Evolutionary conservation across 2,888 invertebrate genomes (phyloP).

Genomic region (Chrysolina oricalcia): DNA sequence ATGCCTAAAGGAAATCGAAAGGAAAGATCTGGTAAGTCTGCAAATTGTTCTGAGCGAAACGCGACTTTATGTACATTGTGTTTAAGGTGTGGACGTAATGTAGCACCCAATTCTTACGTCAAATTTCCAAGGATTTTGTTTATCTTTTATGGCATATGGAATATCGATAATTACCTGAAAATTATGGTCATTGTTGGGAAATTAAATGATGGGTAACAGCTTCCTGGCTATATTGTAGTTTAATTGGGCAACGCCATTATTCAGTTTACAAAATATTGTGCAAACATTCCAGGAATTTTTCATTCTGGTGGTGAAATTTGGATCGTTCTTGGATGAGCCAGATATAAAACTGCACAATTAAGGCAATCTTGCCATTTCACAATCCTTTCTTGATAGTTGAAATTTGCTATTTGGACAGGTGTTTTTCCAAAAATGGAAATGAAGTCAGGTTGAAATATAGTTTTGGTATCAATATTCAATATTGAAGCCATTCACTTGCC

Average conservation of each 20-base stretch:
- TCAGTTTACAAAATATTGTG: too few relatives aligned
- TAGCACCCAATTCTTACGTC: conserved; percentile 39
- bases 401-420: too few relatives aligned
- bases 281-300: too few relatives aligned
- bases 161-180: conserved; percentile 1
- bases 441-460: too few relatives aligned
- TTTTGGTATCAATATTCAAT: too few relatives aligned
- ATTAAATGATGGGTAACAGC: neutral
- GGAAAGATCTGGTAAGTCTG: conserved; percentile 80
- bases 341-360: neutral
- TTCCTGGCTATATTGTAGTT: neutral
- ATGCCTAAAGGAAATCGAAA: conserved; percentile 87
- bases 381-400: neutral
- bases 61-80: conserved; percentile 35
- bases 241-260: neutral
- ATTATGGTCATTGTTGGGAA: neutral
- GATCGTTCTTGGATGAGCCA: neutral
- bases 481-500: too few relatives aligned
- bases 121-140: conserved; percentile 31
- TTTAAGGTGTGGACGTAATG: conserved; percentile 42
- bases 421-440: too few relatives aligned
- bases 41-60: conserved; percentile 23
- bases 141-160: conserved; percentile 48
- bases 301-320: neutral
- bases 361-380: neutral